Evolutionary conservation across 2,888 invertebrate species (phyloP), one percentile per base, ranked within the genome.

Genomic region (Brenthis ino): DNA sequence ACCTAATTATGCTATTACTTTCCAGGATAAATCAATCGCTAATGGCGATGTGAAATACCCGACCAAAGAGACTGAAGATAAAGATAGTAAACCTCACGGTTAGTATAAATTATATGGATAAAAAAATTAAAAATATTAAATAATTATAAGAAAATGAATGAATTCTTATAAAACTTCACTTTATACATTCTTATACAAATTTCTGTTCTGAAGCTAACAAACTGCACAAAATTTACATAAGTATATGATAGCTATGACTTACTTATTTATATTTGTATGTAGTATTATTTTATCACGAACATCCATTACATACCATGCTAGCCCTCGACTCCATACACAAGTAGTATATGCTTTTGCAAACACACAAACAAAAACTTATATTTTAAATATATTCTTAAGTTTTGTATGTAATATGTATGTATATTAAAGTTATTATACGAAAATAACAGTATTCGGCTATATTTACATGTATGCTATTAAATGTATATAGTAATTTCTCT

Each of bases 41-140:
- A 93, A 93, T 72, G 93, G 93, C 57, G 86, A 87, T 66, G 85
- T 91, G 4, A 92, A 91, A 74, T 88, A 89, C 72, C 77, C 84
- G 3, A 80, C 80, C 28, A 84, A 82, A 65, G 85, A 87, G 37
- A 76, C 78, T 0, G 86, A 84, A 37, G 82, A 84, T 66, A 81
- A 76, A 58, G 83, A 82, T 68, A 75, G 80, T 6, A 90, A 86
- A 76, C 89, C 88, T 33, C 90, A 89, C 78, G 86, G 91, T 90
- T 82, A 79, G 63, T 68, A 70, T 48, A 0, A 37, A 28, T 0
- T 8, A n/a, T n/a, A 5, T 3, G 37, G 37, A 1, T n/a, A 37
- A 6, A 13, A 53, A 37, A 37, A 37, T 14, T 33, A 28, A 28
- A 20, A 50, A 16, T 33, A n/a, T 12, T 50, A 51, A 56, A 43